Evolutionary conservation across 1,140 invertebrate genomes (phyloP), one percentile per base, ranked within the genome.

Genomic region (Agrypnia vestita): DNA sequence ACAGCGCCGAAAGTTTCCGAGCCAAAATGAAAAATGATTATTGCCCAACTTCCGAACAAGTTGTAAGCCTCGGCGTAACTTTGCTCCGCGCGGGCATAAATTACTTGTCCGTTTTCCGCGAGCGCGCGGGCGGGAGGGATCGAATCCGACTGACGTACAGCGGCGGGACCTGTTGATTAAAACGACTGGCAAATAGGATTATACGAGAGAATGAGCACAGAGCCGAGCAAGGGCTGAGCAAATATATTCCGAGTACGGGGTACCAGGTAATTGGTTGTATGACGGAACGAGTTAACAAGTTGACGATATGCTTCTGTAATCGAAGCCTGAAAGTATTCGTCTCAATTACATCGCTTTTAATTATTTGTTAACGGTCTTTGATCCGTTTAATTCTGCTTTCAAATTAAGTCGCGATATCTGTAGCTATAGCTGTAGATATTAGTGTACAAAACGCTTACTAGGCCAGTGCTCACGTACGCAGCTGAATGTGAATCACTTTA

Each of bases 161-260:
- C n/a, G 53, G n/a, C 12, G 15, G 55, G 55, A 79, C 78, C 78
- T 79, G 78, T 79, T 74, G 78, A 79, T 79, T 79, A 79, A 73
- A 79, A 69, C 69, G 69, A 61, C 55, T 55, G 78, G 69, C 51
- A 79, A 79, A 79, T 73, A 62, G 49, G 78, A 79, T 79, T 73
- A 62, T 67, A 47, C 69, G 78, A n/a, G 19, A 73, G 19, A 56
- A 35, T 64, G 75, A 62, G 59, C 44, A 44, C 59, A 25, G 25
- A 72, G 51, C 19, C 3, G 25, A 35, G 25, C n/a, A 51, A 47
- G 67, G 62, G n/a, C n/a, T 51, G 15, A 49, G 67, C 46, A 64
- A 59, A 59, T 69, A 47, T 35, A 44, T 69, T 69, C 64, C 9
- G 17, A 11, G 35, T 35, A 69, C 35, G 6, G n/a, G 46, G 35